Conservation (phyloP, 2,113 vertebrate genomes). For the Etia nguti region DNA sequence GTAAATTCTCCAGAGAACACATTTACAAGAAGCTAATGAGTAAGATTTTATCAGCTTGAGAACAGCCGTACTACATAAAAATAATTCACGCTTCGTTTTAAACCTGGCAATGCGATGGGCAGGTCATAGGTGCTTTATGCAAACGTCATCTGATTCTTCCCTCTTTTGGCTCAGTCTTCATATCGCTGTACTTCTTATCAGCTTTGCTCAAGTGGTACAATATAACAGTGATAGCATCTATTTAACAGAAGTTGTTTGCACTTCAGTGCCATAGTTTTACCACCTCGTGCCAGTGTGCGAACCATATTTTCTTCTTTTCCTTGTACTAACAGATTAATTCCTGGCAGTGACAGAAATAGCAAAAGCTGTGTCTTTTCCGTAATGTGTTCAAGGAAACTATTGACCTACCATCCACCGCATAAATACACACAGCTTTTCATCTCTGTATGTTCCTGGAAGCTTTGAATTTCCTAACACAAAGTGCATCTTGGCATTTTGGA, state of each 20-base stretch:
- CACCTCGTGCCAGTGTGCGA: background rate
- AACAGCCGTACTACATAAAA: background rate
- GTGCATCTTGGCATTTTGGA: background rate
- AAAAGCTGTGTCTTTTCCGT: background rate
- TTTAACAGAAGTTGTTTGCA: constrained; percentile 22
- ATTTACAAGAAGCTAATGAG: background rate
- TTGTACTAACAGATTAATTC: background rate
- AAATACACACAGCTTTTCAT: background rate
- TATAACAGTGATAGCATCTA: constrained; percentile 19
- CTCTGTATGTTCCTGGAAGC: background rate
- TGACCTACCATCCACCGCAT: background rate
- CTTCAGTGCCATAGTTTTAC: background rate
- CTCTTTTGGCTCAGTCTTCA: background rate
- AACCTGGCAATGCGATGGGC: background rate
- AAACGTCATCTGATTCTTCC: background rate
- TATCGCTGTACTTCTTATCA: constrained; percentile 17
- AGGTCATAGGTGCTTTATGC: background rate
- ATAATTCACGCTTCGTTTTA: background rate
- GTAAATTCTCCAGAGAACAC: background rate
- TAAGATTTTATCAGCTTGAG: background rate
- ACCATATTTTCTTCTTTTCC: background rate
- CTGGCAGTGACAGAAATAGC: background rate
- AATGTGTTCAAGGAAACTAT: background rate
- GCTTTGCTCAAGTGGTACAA: background rate
- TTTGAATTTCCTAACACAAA: background rate